Evolutionary conservation across 2,113 vertebrate genomes (phyloP).

Genomic region (Melanerpes aurifrons): DNA sequence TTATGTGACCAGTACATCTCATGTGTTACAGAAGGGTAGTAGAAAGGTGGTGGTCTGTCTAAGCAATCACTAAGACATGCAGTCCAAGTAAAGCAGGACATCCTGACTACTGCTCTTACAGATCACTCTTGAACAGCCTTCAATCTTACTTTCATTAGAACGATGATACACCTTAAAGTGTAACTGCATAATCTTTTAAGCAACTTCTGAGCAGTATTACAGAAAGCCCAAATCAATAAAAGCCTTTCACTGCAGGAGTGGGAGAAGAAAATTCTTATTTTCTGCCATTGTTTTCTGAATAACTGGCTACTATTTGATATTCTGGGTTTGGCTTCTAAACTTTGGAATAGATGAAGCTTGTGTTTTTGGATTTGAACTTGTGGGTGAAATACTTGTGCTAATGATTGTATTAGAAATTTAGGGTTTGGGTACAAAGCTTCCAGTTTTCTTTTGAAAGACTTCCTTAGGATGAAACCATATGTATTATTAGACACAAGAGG

Average conservation of each 20-base stretch:
- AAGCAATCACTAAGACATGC: rapidly evolving
- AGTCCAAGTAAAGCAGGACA: neutral
- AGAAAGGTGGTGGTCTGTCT: neutral
- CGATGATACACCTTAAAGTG: neutral
- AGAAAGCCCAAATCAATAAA: neutral
- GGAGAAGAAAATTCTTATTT: neutral
- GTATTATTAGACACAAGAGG: neutral
- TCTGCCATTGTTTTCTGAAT: neutral
- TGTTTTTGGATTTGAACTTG: neutral
- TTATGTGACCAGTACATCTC: neutral
- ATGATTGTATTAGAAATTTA: neutral
- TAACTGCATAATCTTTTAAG: neutral
- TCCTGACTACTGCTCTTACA: neutral
- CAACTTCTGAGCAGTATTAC: neutral
- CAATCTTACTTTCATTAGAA: neutral
- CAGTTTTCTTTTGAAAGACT: neutral
- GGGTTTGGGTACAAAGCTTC: neutral
- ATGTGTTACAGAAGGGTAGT: neutral
- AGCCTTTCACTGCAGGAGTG: neutral
- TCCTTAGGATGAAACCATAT: neutral
- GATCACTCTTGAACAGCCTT: neutral
- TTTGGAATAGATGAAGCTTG: neutral
- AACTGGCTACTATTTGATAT: neutral
- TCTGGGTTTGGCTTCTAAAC: neutral
- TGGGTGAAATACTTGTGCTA: neutral